Evolutionary conservation across 2,888 invertebrate genomes (phyloP), one percentile per base, ranked within the genome.

Genomic region (Diarsia brunnea): DNA sequence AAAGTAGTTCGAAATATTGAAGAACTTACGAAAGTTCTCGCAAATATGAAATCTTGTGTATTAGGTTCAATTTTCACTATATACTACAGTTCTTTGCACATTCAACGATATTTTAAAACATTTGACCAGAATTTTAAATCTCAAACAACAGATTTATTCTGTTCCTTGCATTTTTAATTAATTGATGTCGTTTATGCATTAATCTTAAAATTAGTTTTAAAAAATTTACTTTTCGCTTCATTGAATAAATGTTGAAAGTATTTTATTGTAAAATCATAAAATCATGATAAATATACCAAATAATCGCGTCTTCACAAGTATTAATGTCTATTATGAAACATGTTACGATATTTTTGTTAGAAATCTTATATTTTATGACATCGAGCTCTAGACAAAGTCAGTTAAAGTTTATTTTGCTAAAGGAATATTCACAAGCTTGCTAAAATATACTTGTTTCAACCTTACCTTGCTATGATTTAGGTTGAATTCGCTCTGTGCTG

Each of bases 271-370:
- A 81, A 64, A 51, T 60, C 60, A 65, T 79, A 49, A 68, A 78
- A 83, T 83, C 84, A 84, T 84, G 78, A 81, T 76, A 45, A 82
- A 79, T 79, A 73, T 81, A 84, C 84, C 81, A 84, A 84, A 84
- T 73, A 72, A 78, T 83, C 67, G 78, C 61, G 67, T 81, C 58
- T 78, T 78, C 68, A 68, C 64, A 81, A 81, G 72, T 84, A 81
- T 83, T 75, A 72, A 69, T 70, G 69, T 69, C 55, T 73, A 60
- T 82, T 70, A 38, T 31, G 19, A 82, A 82, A 72, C 19, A 83
- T 69, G 24, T 78, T 67, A 69, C 67, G 38, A 81, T 75, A 68
- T 78, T 78, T 79, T 81, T 81, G 55, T 81, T 75, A 63, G 67
- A 75, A 27, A n/a, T 31, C 43, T 71, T 58, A 68, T 80, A 78